Evolutionary conservation across 2,888 invertebrate genomes (phyloP).

Genomic region (Galeruca laticollis): DNA sequence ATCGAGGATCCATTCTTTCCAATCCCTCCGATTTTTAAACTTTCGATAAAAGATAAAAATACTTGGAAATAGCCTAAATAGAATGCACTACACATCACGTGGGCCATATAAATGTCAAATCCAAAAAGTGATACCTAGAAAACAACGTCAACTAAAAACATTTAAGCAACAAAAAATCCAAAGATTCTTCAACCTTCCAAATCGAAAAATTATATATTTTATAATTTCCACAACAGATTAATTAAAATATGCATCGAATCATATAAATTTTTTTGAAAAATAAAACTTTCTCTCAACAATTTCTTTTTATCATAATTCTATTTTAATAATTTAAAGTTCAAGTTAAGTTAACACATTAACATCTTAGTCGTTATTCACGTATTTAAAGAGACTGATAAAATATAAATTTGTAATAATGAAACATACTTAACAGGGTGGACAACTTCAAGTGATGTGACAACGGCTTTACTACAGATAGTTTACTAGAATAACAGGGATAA

Average conservation of each 20-base stretch:
- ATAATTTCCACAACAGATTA: background rate
- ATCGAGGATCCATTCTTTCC: constrained; percentile 98
- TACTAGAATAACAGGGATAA: no score
- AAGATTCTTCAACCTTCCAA: constrained; percentile 35
- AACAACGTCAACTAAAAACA: constrained; percentile 35
- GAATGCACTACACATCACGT: constrained; percentile 66
- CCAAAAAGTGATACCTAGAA: constrained; percentile 68
- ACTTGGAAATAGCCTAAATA: constrained; percentile 75
- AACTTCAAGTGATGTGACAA: no score
- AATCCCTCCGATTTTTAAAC: constrained; percentile 86
- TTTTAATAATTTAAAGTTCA: no score
- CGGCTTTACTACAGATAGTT: no score
- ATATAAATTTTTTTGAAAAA: background rate
- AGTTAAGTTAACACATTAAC: no score
- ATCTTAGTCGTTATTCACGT: no score
- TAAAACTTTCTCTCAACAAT: no score
- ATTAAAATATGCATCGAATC: background rate
- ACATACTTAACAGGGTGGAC: no score
- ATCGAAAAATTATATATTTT: background rate
- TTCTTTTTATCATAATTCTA: no score
- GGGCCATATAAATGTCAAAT: constrained; percentile 65
- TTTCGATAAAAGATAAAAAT: constrained; percentile 77
- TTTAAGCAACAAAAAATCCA: constrained; percentile 6
- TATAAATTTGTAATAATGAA: no score
- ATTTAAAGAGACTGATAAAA: no score